phyloP scores from a whole-genome alignment of 2,797 vertebrate species.

The Chrysolophus pictus region DNA sequence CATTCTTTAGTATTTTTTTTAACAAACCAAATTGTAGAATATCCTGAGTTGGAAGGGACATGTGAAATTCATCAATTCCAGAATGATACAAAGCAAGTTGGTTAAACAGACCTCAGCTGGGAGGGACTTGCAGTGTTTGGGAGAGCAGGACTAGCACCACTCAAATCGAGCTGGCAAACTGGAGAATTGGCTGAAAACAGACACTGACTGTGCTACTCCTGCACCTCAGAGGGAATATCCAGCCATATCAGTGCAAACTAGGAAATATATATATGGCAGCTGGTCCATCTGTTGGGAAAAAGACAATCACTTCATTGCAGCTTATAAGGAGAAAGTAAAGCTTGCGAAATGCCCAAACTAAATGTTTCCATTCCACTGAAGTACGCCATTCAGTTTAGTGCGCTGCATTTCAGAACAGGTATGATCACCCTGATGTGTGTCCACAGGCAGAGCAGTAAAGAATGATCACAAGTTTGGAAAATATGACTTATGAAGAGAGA shows the following conservation, averaged over 20 bases:
- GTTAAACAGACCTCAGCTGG: background rate
- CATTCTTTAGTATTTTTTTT: background rate
- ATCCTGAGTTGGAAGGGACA: background rate
- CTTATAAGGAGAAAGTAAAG: background rate
- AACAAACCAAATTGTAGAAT: background rate
- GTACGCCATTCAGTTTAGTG: background rate
- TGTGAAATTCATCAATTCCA: background rate
- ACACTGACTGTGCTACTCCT: background rate
- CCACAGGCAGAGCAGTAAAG: background rate
- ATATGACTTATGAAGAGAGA: background rate
- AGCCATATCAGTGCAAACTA: background rate
- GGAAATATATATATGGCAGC: background rate
- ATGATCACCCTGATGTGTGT: background rate
- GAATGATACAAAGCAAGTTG: background rate
- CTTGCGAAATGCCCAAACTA: background rate
- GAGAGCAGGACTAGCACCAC: background rate
- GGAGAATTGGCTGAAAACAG: background rate
- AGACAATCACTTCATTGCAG: background rate
- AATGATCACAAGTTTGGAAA: background rate
- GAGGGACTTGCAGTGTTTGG: background rate
- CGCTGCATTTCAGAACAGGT: background rate
- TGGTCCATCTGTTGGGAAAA: background rate
- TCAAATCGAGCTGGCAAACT: background rate
- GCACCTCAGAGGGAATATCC: background rate
- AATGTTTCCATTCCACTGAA: background rate